Base-by-base conservation (phyloP, 2,888 invertebrate species). In the Allacma fusca region DNA sequence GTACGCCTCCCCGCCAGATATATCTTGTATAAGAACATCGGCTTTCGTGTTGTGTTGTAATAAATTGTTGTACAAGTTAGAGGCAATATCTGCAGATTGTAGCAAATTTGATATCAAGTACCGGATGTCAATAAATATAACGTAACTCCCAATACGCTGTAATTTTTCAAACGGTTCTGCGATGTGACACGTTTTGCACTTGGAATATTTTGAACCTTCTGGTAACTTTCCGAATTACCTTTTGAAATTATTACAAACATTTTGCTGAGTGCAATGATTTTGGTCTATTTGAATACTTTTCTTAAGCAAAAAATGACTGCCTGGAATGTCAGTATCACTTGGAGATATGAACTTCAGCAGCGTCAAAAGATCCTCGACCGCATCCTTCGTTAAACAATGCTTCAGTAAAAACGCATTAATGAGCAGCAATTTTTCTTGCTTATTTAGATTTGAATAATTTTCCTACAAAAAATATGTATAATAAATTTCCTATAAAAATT, bases 341-440 rank as follows among this genome's bases (percentile, higher is more conserved):
- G 78, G 78, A 7, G 75, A 34, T 21, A 40, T 57, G 23, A 65
- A 26, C n/a, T 75, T 40, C 0, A 78, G 29, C 2, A 78, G 28
- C 9, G 4, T 21, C 16, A 78, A 21, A 7, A 78, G 28, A 23
- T 76, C 71, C 13, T 67, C 34, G 13, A 67, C 16, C 4, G 71
- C 75, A 5, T 1, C 28, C 21, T 67, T 62, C 0, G 75, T 40
- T 40, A 40, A 40, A 40, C 40, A 5, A 40, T 40, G 40, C 13
- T 40, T 40, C 40, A 40, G 13, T 9, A 40, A 9, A 40, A 40
- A 40, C 7, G 40, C 40, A 40, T 40, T 40, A 13, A 40, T 40
- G 13, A 40, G 40, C 5, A 40, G 40, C 5, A 40, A 40, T 40
- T 40, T 40, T 40, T 40, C 40, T 40, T 13, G 5, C 40, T 40